Base-by-base conservation (phyloP, 1,140 invertebrate genomes). In the Pseudomyrmex gracilis region DNA sequence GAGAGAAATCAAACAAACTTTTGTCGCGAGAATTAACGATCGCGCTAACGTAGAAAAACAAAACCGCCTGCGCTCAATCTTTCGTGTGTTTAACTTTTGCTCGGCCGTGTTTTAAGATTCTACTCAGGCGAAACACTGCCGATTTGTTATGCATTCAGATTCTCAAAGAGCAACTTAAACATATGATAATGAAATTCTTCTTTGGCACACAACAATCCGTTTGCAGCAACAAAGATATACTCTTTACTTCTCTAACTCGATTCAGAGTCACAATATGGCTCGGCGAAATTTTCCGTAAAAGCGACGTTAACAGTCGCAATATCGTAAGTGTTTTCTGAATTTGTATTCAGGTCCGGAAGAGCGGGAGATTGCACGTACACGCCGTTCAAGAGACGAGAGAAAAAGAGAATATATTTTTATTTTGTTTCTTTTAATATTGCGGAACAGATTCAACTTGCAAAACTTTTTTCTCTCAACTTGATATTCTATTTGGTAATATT, bases 91-190 rank as follows among this genome's bases (percentile, higher is more conserved):
- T 53, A 47, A 78, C 66, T 80, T 80, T 80, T 55, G 76, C 66
- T 8, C 53, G n/a, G n/a, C 15, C n/a, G 51, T 53, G 53, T 49
- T 78, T 80, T 78, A 70, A 78, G 61, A 78, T 47, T 17, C 64
- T 15, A 70, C n/a, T 71, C 67, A 71, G 66, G 43, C 66, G 66
- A 12, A 13, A 20, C 66, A 20, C 66, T 57, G 55, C 15, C 53
- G 24, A 80, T 80, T 80, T 80, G 53, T 80, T 70, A 71, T 80
- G 76, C 76, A 80, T 80, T 80, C 76, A 70, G 76, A 80, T 80
- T 60, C 20, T 70, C 76, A 70, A 80, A 68, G 51, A 78, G 64
- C 43, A 17, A 78, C 43, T 78, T 58, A 47, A 78, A 58, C 64
- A 58, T 78, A 78, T 78, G 76, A 43, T 78, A 70, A 78, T 80